These are phyloP conservation scores for Drosophila kambysellisi DNA, from an alignment of 2,888 invertebrate genomes.

Conservation along the genomic window DNA sequence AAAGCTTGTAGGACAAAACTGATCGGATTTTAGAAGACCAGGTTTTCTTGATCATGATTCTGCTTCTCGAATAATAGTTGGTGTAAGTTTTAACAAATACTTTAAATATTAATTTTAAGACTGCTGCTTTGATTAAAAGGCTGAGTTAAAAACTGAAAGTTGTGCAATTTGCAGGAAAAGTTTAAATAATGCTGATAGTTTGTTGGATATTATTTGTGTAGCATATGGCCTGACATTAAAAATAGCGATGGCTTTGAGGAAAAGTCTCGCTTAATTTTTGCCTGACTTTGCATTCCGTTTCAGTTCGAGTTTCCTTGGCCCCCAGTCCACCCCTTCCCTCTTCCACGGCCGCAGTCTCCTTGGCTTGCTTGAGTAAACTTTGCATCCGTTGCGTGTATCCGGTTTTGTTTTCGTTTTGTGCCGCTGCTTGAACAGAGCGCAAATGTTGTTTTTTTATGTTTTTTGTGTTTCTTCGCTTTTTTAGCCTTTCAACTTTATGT, in stretches of 20 bases:
- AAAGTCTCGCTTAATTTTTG: conserved; percentile 58
- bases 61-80: not conserved
- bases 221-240: conserved; percentile 21
- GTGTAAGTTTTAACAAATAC: not conserved
- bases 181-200: conserved; percentile 23
- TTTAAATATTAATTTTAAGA: not conserved
- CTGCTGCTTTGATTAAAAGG: not conserved
- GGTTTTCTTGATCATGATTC: not conserved
- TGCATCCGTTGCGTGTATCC: conserved; percentile 77
- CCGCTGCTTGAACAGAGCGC: conserved; percentile 64
- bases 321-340: not conserved
- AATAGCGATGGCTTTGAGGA: conserved; percentile 14
- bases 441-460: conserved; percentile 45
- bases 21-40: not conserved
- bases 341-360: conserved; percentile 14
- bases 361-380: conserved; percentile 72
- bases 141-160: conserved; percentile 4
- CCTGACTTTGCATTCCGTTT: conserved; percentile 56
- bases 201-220: conserved; percentile 11
- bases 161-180: conserved; percentile 7
- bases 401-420: conserved; percentile 74
- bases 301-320: conserved; percentile 34
- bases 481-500: conserved; percentile 64
- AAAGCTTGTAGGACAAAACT: not conserved
- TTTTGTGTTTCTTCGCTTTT: conserved; percentile 36